A percentile compares a stretch with the other conserved stretches of the same genome.
phyloP scores from a whole-genome alignment of 2,797 vertebrate genomes.

The Masticophis lateralis region DNA sequence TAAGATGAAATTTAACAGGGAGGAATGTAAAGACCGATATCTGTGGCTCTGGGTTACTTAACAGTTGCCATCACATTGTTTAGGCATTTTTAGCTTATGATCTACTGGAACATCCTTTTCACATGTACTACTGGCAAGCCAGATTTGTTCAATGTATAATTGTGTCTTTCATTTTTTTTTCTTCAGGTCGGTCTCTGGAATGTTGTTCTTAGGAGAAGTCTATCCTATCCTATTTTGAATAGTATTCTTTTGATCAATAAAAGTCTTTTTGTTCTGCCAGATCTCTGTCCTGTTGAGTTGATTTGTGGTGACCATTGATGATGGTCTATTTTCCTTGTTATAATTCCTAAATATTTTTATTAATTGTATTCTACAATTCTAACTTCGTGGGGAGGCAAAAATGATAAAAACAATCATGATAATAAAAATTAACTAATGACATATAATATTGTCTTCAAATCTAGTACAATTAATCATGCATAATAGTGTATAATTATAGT shows the following conservation, averaged over 20 bases:
- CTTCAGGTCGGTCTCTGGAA: neutral
- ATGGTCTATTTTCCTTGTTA: neutral
- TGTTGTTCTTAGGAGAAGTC: neutral
- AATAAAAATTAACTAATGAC: neutral
- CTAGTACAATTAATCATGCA: neutral
- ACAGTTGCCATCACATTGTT: neutral
- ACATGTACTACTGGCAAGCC: neutral
- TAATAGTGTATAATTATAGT: neutral
- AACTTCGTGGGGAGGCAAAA: neutral
- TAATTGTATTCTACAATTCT: neutral
- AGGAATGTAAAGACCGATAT: neutral
- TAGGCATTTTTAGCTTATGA: neutral
- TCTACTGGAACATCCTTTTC: neutral
- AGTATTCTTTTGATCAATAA: neutral
- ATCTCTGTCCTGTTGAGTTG: neutral
- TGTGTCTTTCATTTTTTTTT: neutral
- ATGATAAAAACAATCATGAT: neutral
- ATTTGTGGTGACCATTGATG: neutral
- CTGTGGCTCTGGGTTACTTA: neutral
- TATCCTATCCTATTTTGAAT: neutral
- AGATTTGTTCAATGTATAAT: neutral
- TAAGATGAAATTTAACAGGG: neutral
- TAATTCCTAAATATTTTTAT: neutral
- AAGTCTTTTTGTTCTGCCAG: neutral
- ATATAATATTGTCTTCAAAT: neutral